Evolutionary conservation across 2,113 vertebrate species (phyloP), one percentile per base, ranked within the genome.

Genomic region (Nesogale talazaci): DNA sequence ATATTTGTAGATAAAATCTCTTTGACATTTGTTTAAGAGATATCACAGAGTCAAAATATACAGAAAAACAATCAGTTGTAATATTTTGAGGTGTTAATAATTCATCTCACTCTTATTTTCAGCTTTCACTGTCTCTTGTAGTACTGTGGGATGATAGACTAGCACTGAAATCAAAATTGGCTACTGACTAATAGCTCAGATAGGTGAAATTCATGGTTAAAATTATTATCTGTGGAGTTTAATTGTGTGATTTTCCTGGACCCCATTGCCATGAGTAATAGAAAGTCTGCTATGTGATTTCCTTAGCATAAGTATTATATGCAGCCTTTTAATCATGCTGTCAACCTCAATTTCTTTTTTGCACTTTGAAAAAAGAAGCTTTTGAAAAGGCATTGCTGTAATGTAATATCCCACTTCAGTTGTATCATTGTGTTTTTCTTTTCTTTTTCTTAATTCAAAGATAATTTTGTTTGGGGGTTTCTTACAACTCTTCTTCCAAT

Each of bases 281-380:
- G 0, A 88, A 56, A 94, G 52, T 67, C 36, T 52, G 52, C 61
- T 92, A 20, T 61, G 56, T 72, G 19, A 85, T 86, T 94, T 92
- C 56, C 63, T 70, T 86, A 83, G 82, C 56, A 86, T 83, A 86
- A 89, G 31, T 92, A 78, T 29, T 23, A 42, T 82, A 65, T 56
- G 1, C 22, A 91, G n/a, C n/a, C 61, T 69, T 92, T 78, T 89
- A 94, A 92, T 86, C 63, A 86, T 89, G 56, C 27, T 94, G 77
- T 57, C 86, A 83, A 89, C 69, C 86, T 94, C 15, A 57, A 67
- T 95, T 92, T 83, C 61, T 86, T 67, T 63, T 38, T 77, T 86
- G n/a, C 5, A 63, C 11, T 42, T 82, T 25, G 29, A 85, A 84
- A 88, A 52, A 52, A 52, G 46, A 40, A 77, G 63, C 83, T 74